These are phyloP conservation scores for Alces alces DNA, from an alignment of 2,113 vertebrate genomes.

Conservation along the genomic window DNA sequence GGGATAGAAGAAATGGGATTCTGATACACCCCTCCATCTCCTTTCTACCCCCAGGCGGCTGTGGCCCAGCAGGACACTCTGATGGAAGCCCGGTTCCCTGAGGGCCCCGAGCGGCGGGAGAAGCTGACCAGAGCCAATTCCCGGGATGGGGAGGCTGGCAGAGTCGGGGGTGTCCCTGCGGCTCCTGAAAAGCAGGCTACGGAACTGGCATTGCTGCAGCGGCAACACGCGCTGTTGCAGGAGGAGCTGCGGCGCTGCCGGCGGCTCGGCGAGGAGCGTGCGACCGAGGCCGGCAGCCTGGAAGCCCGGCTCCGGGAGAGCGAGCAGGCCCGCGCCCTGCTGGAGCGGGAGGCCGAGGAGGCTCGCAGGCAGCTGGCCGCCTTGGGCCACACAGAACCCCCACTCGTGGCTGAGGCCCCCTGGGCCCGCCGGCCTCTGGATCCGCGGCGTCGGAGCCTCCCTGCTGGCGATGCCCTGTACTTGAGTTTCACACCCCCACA, in stretches of 20 bases:
- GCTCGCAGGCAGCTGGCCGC: constrained; percentile 79
- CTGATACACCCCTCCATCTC: background rate
- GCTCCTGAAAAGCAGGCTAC: constrained; percentile 72
- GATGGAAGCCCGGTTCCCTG: constrained; percentile 83
- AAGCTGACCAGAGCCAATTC: constrained; percentile 77
- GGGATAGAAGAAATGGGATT: background rate
- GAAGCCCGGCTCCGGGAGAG: constrained; percentile 87
- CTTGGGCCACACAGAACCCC: constrained; percentile 65
- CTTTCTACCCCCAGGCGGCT: constrained; percentile 75
- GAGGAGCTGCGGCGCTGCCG: constrained; percentile 88
- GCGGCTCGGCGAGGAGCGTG: constrained; percentile 75
- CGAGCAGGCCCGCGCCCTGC: constrained; percentile 81
- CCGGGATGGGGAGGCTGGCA: constrained; percentile 61
- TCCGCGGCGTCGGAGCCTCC: constrained; percentile 77
- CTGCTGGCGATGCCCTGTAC: constrained; percentile 77
- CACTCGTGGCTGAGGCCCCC: constrained; percentile 46
- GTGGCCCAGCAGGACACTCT: constrained; percentile 90
- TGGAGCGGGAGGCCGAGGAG: constrained; percentile 83
- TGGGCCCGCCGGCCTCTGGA: constrained; percentile 68
- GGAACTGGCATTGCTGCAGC: constrained; percentile 86
- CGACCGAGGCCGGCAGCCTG: constrained; percentile 69
- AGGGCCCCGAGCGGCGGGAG: constrained; percentile 73
- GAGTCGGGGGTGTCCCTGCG: background rate
- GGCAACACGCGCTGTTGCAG: constrained; percentile 89
- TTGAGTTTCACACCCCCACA: constrained; percentile 75